Conservation (phyloP, 2,888 invertebrate species). For the Hylaea fasciaria region DNA sequence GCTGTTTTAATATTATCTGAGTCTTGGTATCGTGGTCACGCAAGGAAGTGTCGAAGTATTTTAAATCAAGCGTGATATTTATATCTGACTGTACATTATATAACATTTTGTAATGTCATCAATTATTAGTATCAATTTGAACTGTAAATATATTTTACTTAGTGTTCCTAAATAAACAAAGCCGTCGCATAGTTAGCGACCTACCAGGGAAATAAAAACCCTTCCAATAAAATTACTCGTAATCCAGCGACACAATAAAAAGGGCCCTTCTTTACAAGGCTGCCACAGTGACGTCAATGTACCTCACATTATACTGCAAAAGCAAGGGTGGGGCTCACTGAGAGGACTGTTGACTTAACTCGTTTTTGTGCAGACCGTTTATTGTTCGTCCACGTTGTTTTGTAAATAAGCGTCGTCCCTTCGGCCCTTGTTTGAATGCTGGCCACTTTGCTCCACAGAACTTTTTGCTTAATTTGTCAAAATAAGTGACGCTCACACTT, state of each 20-base stretch:
- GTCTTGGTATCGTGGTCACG: neutral
- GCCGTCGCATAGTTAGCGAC: neutral
- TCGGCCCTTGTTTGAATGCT: constrained; percentile 36
- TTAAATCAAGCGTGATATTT: too few relatives aligned
- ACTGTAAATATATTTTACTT: neutral
- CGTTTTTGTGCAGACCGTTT: constrained; percentile 51
- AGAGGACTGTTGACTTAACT: constrained; percentile 42
- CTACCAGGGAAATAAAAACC: constrained; percentile 19
- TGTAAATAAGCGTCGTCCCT: constrained; percentile 48
- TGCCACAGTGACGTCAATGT: constrained; percentile 28
- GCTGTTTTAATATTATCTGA: neutral
- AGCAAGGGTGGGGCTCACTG: constrained; percentile 47
- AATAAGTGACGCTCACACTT: constrained; percentile 27
- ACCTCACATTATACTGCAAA: constrained; percentile 40
- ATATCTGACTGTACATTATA: too few relatives aligned
- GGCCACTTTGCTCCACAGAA: constrained; percentile 25
- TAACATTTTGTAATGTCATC: too few relatives aligned
- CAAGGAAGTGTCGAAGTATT: neutral
- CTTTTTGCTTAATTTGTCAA: constrained; percentile 37
- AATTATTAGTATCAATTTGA: too few relatives aligned
- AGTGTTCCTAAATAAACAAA: neutral
- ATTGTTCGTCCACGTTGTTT: constrained; percentile 48
- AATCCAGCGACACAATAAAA: constrained; percentile 25
- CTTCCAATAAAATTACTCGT: constrained; percentile 26
- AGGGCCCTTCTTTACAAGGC: constrained; percentile 16